Percentiles rank a stretch among this genome's conserved stretches.
phyloP scores from a whole-genome alignment of 2,113 vertebrate species.

The Poeciliopsis retropinna region DNA sequence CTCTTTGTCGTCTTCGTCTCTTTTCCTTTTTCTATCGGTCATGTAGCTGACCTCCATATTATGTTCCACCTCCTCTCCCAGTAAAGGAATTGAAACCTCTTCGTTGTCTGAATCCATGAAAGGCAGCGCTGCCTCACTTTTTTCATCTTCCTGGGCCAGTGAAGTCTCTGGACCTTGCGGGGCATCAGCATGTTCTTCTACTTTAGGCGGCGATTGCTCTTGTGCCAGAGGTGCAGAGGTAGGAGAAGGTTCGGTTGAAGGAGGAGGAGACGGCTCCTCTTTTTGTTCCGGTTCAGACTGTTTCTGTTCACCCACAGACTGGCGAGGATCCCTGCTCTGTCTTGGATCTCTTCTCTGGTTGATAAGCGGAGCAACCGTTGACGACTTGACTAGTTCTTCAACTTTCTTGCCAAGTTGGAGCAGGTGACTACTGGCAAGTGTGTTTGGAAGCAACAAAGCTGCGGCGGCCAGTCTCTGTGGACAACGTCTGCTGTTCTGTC shows the following conservation, averaged over 20 bases:
- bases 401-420: conserved; percentile 83
- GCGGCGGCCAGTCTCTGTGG: conserved; percentile 71
- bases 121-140: conserved; percentile 50
- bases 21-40: conserved; percentile 61
- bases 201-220: conserved; percentile 26
- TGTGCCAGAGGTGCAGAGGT: conserved; percentile 20
- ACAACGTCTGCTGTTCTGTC: conserved; percentile 83
- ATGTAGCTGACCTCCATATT: conserved; percentile 75
- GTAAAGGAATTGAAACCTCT: conserved; percentile 77
- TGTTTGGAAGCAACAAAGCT: conserved; percentile 83
- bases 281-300: conserved; percentile 60
- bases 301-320: conserved; percentile 73
- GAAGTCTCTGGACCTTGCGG: conserved; percentile 35
- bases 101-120: conserved; percentile 62
- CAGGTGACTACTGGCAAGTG: conserved; percentile 82
- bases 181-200: conserved; percentile 32
- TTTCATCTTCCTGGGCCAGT: conserved; percentile 43
- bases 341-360: conserved; percentile 85
- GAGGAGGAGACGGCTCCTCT: conserved; percentile 50
- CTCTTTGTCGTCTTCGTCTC: conserved; percentile 44
- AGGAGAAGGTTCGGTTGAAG: conserved; percentile 22
- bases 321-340: conserved; percentile 89
- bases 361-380: conserved; percentile 72
- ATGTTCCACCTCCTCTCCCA: conserved; percentile 80
- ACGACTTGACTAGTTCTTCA: conserved; percentile 75